Evolutionary conservation across 1,140 invertebrate genomes (phyloP), one percentile per base, ranked within the genome.

Genomic region (Philotrypesis tridentata): DNA sequence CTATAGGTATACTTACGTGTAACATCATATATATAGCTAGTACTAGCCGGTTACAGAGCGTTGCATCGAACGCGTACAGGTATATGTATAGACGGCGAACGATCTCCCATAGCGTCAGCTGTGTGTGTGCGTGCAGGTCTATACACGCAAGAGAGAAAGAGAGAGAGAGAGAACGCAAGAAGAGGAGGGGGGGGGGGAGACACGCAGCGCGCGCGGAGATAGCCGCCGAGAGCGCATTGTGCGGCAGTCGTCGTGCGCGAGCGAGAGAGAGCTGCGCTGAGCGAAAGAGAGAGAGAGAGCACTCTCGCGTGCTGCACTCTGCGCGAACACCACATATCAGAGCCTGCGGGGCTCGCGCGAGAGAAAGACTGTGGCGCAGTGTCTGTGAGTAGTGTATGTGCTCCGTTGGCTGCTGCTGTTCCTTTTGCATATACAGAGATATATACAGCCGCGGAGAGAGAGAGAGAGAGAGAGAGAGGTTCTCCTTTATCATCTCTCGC

Each of bases 41-140:
- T 55, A 6, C 48, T 55, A 55, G 48, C 48, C 48, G 48, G 48
- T 55, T 55, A 37, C 4, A 37, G 33, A 37, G 33, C 3, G 33
- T 9, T 37, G 9, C 33, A 37, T 37, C 3, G 9, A 37, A 37
- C 9, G 33, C 33, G 4, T 55, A 55, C n/a, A 37, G 21, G 48
- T 43, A 6, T 55, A 55, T 8, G n/a, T 14, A 17, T 17, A n/a
- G 17, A n/a, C 31, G 48, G 21, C n/a, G 68, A 63, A 40, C 68
- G 82, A 43, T 37, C 33, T 81, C 79, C 76, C 82, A 79, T 80
- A 81, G 82, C 84, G 84, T 77, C 80, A 71, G 80, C 68, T 84
- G 83, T 29, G 80, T 79, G 78, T 73, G 81, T 78, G 79, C 79
- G 85, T 85, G 83, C 85, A n/a, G n/a, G 82, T 85, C 80, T 84